Evolutionary conservation across 2,797 vertebrate species (phyloP), one percentile per base, ranked within the genome.

Genomic region (Gymnoscopelus microlampas): DNA sequence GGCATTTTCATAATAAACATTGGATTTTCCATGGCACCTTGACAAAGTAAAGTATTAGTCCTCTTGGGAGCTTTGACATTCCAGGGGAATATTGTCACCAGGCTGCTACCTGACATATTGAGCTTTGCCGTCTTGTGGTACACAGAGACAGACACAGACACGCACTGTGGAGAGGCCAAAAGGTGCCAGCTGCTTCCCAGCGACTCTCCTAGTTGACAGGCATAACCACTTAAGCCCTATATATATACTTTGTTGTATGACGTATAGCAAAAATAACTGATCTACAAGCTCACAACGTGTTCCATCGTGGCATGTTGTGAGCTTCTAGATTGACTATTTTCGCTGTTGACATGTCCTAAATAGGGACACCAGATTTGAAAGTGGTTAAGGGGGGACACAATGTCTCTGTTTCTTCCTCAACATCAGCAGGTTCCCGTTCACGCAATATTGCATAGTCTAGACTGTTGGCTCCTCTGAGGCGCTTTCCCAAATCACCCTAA

Each of bases 131-230:
- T 26, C 13, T 26, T 32, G n/a, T n/a, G 19, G 12, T 59, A 15
- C 49, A 51, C 49, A 51, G 13, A 51, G 13, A 51, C 49, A 51
- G 13, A 51, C 49, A 51, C 49, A 51, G n/a, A 39, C 63, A 65
- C 49, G 35, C 49, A 24, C 51, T 44, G 32, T 48, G 14, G 53
- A 62, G 64, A 71, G 54, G 57, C 61, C 54, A 74, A 56, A 68
- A 60, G 66, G 44, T 63, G 63, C 26, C 62, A 71, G 64, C 63
- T 68, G 77, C 60, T 51, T 60, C 35, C 50, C 8, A 59, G 63
- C 53, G 19, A n/a, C 57, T 60, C n/a, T 44, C 12, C 53, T 53
- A 35, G 23, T 54, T 66, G 10, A 60, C 50, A 71, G 35, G 35
- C 57, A 19, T 60, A 39, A 39, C 39, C 7, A 39, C 39, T 39